Base-by-base conservation (phyloP, 2,888 invertebrate genomes). In the Chironomus riparius region DNA sequence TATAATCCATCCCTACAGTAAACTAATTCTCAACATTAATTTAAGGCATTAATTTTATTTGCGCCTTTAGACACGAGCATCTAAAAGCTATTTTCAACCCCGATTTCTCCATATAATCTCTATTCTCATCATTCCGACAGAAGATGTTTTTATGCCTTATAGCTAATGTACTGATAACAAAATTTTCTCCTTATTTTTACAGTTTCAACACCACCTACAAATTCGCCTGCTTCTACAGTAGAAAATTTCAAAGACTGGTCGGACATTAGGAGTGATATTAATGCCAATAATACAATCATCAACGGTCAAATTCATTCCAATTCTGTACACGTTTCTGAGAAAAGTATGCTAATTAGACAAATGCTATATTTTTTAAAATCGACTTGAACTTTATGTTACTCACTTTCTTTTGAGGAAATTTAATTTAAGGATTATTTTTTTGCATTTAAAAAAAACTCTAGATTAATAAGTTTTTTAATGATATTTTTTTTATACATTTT, bases 1-100 rank as follows among this genome's bases (percentile, higher is more conserved):
- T 68, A 22, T 65, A 12, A 28, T 13, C 5, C 5, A 18, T 24
- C 70, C 74, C 74, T 74, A 65, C 68, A 68, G 47, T 74, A 74
- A 74, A 74, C 74, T 74, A 74, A 74, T 74, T 74, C 68, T 62
- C 22, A n/a, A 65, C 74, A 74, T 74, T 74, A 65, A 74, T 74
- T 74, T 74, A 68, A 24, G 74, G 68, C 74, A 74, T 74, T 74
- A 74, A 74, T 74, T 65, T 74, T 68, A 68, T 74, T 73, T 74
- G 47, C 18, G 50, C 71, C 22, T 47, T 56, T 15, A 56, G 56
- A 18, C 18, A 56, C n/a, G 56, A 56, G 56, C 56, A 56, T 48
- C 47, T n/a, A 38, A 73, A 73, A 61, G 61, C 61, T 73, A 62
- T 62, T 28, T 38, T 4, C 72, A 22, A 18, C 21, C 47, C 72